A percentile compares a stretch with the other conserved stretches of the same genome.
Evolutionary conservation across 1,140 invertebrate species (phyloP).

Genomic region (Paracyclopina nana): DNA sequence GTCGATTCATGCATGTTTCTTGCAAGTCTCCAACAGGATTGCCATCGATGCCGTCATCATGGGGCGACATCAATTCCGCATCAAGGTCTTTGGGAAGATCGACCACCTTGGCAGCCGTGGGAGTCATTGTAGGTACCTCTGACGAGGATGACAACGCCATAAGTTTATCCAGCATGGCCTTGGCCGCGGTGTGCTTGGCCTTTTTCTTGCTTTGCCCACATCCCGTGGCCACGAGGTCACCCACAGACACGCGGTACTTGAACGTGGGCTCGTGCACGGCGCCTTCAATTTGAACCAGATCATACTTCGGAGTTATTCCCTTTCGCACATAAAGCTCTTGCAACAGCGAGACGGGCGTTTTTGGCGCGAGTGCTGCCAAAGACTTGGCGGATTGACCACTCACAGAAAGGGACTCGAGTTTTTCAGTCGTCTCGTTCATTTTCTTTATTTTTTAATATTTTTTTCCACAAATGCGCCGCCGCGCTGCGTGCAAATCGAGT

Average conservation of each 20-base stretch:
- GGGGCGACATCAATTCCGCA: slow-evolving; percentile 23
- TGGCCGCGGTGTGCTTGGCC: slow-evolving; percentile 83
- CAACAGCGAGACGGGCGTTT: slow-evolving; percentile 79
- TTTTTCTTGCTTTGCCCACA: slow-evolving; percentile 80
- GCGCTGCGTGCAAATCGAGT: too few relatives aligned
- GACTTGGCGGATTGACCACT: too few relatives aligned
- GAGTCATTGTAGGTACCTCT: background rate
- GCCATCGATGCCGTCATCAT: slow-evolving; percentile 29
- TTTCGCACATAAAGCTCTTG: slow-evolving; percentile 76
- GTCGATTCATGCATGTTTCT: slow-evolving; percentile 83
- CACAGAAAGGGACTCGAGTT: too few relatives aligned
- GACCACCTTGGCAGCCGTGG: background rate
- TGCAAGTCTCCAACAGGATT: slow-evolving; percentile 89
- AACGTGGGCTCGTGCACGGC: slow-evolving; percentile 91
- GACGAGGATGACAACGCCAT: background rate
- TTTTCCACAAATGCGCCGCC: too few relatives aligned
- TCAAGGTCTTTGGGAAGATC: background rate
- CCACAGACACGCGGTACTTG: slow-evolving; percentile 74
- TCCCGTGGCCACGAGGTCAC: slow-evolving; percentile 48
- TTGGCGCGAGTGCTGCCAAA: slow-evolving; percentile 29
- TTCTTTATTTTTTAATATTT: too few relatives aligned
- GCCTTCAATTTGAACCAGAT: slow-evolving; percentile 83
- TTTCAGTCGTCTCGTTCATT: too few relatives aligned
- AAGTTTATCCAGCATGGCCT: slow-evolving; percentile 53
- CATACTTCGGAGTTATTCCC: slow-evolving; percentile 85